A percentile compares a stretch with the other conserved stretches of the same genome.
Conservation (phyloP, 1,140 invertebrate species). For the Microvelia longipes region DNA sequence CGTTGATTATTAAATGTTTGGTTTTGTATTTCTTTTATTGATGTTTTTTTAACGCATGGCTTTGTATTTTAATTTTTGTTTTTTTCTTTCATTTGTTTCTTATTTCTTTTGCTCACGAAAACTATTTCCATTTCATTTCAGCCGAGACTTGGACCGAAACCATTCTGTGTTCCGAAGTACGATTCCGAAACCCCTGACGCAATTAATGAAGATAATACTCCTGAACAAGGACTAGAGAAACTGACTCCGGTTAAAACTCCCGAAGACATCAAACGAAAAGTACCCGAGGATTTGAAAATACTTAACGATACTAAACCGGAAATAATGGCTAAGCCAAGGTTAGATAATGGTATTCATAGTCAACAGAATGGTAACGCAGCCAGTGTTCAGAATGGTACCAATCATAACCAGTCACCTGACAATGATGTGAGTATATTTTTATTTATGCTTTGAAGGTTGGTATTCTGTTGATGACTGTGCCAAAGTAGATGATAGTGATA, state of each 20-base stretch:
- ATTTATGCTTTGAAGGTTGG: too few relatives aligned
- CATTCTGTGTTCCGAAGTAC: conserved; percentile 51
- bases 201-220: conserved; percentile 37
- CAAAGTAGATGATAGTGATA: too few relatives aligned
- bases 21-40: too few relatives aligned
- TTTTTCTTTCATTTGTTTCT: too few relatives aligned
- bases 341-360: neutral
- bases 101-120: too few relatives aligned
- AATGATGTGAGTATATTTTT: neutral
- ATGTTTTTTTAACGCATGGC: too few relatives aligned
- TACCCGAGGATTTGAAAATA: neutral
- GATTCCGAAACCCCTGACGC: conserved; percentile 35
- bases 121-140: too few relatives aligned
- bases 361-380: neutral
- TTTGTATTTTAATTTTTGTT: too few relatives aligned
- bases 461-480: too few relatives aligned
- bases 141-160: conserved; percentile 66
- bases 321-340: neutral
- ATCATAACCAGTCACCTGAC: neutral
- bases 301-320: neutral
- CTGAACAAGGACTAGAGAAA: conserved; percentile 3
- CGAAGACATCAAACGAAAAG: neutral
- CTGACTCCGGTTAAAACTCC: neutral
- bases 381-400: neutral
- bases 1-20: too few relatives aligned